Conservation (phyloP, 2,797 vertebrate species). For the Clamator glandarius region DNA sequence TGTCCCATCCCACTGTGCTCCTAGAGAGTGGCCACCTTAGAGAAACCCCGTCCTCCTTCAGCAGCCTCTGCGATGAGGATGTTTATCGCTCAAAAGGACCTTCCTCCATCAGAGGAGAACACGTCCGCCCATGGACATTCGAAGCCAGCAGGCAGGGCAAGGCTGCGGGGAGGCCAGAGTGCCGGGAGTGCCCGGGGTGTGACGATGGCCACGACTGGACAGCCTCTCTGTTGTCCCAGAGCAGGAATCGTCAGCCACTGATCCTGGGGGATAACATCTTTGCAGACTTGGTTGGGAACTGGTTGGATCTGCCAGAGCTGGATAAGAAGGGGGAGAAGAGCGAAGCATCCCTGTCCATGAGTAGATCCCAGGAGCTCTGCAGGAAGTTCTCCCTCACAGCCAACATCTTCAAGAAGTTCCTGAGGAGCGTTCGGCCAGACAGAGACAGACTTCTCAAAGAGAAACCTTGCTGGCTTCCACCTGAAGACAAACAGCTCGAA, state of each 20-base stretch:
- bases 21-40: fast-evolving
- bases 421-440: slow-evolving; percentile 91
- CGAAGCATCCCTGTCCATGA: slow-evolving; percentile 75
- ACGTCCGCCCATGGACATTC: not conserved
- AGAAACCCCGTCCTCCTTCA: not conserved
- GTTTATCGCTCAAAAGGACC: not conserved
- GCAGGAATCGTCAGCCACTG: slow-evolving; percentile 92
- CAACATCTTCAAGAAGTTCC: slow-evolving; percentile 96
- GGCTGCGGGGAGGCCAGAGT: not conserved
- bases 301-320: slow-evolving; percentile 92
- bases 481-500: slow-evolving; percentile 76
- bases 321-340: slow-evolving; percentile 82
- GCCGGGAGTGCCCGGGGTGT: not conserved
- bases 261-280: slow-evolving; percentile 95
- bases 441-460: slow-evolving; percentile 93
- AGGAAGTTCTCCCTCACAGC: slow-evolving; percentile 91
- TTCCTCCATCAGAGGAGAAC: not conserved
- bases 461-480: slow-evolving; percentile 89
- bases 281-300: slow-evolving; percentile 96
- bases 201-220: slow-evolving; percentile 92
- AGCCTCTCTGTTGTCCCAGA: slow-evolving; percentile 91
- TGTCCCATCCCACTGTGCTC: fast-evolving
- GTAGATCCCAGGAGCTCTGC: slow-evolving; percentile 89
- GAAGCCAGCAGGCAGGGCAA: not conserved
- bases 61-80: not conserved